Evolutionary conservation across 2,113 vertebrate species (phyloP).

Genomic region (Gopherus flavomarginatus): DNA sequence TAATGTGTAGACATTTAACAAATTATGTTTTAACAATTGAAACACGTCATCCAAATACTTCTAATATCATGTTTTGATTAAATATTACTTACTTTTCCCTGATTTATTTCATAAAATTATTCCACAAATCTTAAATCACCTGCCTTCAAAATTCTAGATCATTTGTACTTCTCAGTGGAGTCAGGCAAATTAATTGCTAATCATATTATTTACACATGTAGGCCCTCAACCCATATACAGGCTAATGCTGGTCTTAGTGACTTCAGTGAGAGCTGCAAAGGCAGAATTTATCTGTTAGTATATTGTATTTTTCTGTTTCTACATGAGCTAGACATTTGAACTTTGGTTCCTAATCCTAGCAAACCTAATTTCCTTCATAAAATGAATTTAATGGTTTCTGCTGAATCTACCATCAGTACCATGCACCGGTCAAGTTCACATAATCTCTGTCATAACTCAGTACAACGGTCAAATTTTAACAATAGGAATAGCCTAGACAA

Average conservation of each 20-base stretch:
- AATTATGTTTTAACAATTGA: background rate
- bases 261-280: background rate
- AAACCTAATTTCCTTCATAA: background rate
- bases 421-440: background rate
- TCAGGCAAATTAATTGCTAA: background rate
- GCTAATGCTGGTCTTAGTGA: background rate
- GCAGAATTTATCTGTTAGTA: background rate
- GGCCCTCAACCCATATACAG: background rate
- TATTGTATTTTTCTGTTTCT: background rate
- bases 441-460: constrained; percentile 17
- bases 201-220: constrained; percentile 16
- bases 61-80: background rate
- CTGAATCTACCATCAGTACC: background rate
- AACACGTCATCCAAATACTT: background rate
- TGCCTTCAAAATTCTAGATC: background rate
- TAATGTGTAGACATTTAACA: background rate
- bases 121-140: background rate
- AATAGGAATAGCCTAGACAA: background rate
- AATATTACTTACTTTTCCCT: background rate
- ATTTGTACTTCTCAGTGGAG: background rate
- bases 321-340: background rate
- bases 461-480: background rate
- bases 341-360: background rate
- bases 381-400: background rate
- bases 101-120: background rate